Base-by-base conservation (phyloP, 1,140 invertebrate genomes). In the Phymorhynchus buccinoides region DNA sequence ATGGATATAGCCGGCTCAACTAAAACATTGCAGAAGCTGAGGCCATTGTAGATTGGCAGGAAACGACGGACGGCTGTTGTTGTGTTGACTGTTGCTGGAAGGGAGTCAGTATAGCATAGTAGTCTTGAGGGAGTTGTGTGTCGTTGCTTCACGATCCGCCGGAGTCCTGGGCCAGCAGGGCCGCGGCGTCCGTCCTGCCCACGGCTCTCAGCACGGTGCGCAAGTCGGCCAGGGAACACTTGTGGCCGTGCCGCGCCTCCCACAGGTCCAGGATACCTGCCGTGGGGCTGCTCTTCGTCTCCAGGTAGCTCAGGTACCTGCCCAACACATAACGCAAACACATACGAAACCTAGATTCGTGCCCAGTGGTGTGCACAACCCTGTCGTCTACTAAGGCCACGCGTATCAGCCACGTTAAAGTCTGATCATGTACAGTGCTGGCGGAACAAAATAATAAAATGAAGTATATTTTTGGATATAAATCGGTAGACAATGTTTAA, bases 231-330 rank as follows among this genome's bases (percentile, higher is more conserved):
- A 97, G 95, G 22, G 97, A 97, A 62, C 96, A 96, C 42, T 97
- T 95, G 87, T 97, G 96, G 77, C 97, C 95, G 82, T 98, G 96
- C 81, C 97, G 95, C 66, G 97, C 97, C 93, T 99, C 98, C 98
- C 98, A 99, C 88, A 99, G 93, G 93, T 98, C 97, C 84, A 99
- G 94, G 89, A 99, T 98, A 92, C 97, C 96, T 90, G 99, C 98
- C 42, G 98, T 99, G 27, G 98, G 98, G 89, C 97, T 98, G 85
- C 96, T 95, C 94, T 99, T 98, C 56, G 97, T 98, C 52, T 97
- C 97, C 92, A 99, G 98, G 94, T 97, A 99, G 91, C 98, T 98
- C 80, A 98, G 97, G 93, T 99, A 98, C 91, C 96, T 96, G 93
- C 48, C 93, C 56, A 88, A 81, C 87, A 87, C 68, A 71, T 18